These are phyloP conservation scores for Sycophila sp. DNA, from an alignment of 1,140 invertebrate genomes.

Conservation along the genomic window DNA sequence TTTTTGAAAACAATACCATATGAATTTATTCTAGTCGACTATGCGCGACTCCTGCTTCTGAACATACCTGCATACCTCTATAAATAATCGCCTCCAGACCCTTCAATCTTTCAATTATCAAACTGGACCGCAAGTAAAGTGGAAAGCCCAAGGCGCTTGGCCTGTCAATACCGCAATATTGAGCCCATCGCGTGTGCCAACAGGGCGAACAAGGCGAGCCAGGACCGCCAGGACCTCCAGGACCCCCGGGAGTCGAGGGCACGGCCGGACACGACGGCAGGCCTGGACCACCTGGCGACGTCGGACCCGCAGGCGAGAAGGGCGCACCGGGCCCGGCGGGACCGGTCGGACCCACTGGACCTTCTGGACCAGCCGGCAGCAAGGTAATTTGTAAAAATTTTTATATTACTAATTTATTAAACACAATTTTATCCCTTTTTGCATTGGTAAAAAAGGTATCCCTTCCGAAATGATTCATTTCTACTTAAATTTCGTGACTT, in stretches of 20 bases:
- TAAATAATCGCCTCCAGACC: too few species aligned
- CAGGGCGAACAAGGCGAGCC: slow-evolving; percentile 92
- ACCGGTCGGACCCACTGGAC: slow-evolving; percentile 76
- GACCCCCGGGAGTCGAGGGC: slow-evolving; percentile 79
- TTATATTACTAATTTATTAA: neutral
- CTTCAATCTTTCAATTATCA: too few species aligned
- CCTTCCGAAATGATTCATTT: too few species aligned
- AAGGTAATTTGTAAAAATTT: slow-evolving; percentile 70
- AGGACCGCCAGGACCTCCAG: slow-evolving; percentile 86
- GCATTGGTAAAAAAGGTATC: too few species aligned
- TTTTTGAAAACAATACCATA: too few species aligned
- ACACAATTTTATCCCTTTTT: neutral
- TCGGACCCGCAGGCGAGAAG: slow-evolving; percentile 74
- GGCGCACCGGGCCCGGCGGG: slow-evolving; percentile 75
- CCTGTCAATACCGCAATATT: too few species aligned
- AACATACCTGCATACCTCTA: too few species aligned
- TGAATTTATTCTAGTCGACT: too few species aligned
- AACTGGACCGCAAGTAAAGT: too few species aligned
- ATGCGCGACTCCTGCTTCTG: too few species aligned
- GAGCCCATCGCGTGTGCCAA: slow-evolving; percentile 9
- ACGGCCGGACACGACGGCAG: slow-evolving; percentile 85
- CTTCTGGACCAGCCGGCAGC: slow-evolving; percentile 71
- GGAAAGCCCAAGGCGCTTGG: too few species aligned
- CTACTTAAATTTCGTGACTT: too few species aligned
- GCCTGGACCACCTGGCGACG: slow-evolving; percentile 77